A percentile compares a stretch with the other conserved stretches of the same genome.
These are phyloP conservation scores for Ceyx erithaca DNA, from an alignment of 2,797 vertebrate species.

Conservation along the genomic window DNA sequence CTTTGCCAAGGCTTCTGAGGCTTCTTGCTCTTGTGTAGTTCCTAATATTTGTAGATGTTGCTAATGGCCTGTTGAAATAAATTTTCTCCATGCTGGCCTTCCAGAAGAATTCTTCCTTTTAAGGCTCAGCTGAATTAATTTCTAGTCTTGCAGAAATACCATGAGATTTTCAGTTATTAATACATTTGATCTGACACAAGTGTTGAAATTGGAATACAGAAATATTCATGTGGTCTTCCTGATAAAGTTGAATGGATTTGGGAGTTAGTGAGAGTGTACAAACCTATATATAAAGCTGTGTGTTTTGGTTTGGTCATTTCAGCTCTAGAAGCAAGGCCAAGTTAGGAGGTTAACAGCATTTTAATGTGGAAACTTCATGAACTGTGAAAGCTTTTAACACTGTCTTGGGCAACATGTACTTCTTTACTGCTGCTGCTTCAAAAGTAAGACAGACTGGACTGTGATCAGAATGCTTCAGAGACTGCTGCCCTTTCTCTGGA, in stretches of 20 bases:
- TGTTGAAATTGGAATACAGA: background rate
- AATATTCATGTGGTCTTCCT: background rate
- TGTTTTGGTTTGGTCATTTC: background rate
- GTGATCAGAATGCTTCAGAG: background rate
- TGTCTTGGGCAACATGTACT: rapidly evolving
- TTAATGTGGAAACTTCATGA: background rate
- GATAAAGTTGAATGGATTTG: background rate
- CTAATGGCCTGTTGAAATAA: background rate
- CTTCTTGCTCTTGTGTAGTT: background rate
- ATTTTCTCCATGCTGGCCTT: rapidly evolving
- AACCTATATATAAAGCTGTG: background rate
- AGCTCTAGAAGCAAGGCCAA: background rate
- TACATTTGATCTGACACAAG: background rate
- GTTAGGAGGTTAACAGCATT: background rate
- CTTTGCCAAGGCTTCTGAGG: background rate
- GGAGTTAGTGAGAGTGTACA: background rate
- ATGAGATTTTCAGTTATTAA: background rate
- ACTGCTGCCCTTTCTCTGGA: background rate
- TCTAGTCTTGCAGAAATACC: background rate
- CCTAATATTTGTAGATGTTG: background rate
- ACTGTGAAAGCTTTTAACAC: background rate
- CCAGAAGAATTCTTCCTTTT: background rate
- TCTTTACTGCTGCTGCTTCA: background rate
- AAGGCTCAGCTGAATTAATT: background rate
- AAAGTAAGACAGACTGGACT: background rate